Evolutionary conservation across 2,797 vertebrate species (phyloP), one percentile per base, ranked within the genome.

Genomic region (Clarias laeviceps): DNA sequence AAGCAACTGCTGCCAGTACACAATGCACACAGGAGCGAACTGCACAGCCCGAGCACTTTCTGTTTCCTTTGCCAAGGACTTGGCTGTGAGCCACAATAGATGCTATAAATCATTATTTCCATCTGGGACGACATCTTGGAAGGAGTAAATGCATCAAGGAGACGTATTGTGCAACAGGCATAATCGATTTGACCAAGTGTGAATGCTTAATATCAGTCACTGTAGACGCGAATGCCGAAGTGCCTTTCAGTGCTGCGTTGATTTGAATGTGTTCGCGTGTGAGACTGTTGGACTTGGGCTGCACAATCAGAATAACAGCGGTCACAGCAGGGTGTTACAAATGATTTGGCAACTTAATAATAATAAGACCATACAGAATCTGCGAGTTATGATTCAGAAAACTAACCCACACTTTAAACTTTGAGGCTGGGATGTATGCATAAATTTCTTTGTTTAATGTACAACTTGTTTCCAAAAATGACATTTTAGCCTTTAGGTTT

Each of bases 81-180:
- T 9, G 64, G 76, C 64, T 62, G 80, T 59, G 54, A 84, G 84
- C 83, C 82, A 37, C 29, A 80, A 57, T 18, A 70, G 59, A 83
- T 57, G 40, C 64, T 86, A 89, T 82, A 83, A 73, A 70, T 87
- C 62, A 88, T 59, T 80, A 81, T 54, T 45, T 66, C 83, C 82
- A 68, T 83, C 76, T 88, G 85, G 82, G 68, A 73, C 80, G 34
- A 82, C 61, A 29, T 85, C 40, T 87, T 83, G 79, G 76, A 87
- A 72, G 45, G 84, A 79, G 66, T 72, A 83, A 83, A 68, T 40
- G 56, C 37, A 50, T 79, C 77, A 76, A 68, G 74, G 14, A 83
- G 59, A 74, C 32, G 18, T 50, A 69, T 84, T 78, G 82, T 81
- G 69, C 70, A 81, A 59, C 77, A 84, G 45, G 76, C 61, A 61